Evolutionary conservation across 1,140 invertebrate species (phyloP), one percentile per base, ranked within the genome.

Genomic region (Bemisia tabaci): DNA sequence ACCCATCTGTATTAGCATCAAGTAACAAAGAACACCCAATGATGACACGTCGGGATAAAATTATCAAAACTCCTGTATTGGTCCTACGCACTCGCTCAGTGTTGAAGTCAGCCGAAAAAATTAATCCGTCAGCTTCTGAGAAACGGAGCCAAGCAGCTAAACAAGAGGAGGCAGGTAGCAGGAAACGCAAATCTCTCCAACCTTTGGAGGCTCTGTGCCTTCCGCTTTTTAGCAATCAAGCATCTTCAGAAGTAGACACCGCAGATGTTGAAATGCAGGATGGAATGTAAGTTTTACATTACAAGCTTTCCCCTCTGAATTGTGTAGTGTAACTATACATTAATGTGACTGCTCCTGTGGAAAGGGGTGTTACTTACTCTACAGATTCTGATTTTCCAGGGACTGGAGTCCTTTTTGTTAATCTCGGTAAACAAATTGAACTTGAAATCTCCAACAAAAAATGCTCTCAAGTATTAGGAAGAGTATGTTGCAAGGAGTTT

Each of bases 221-320:
- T 66, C 22, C 62, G n/a, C 65, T 61, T 59, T 66, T 25, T 59
- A 26, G 62, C 26, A 66, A 26, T 21, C 59, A 66, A 61, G 62
- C 65, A 9, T 60, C 65, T 12, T 60, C 65, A 1, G 59, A 60
- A 21, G 60, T 66, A n/a, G 59, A 66, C 39, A 64, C 21, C 12
- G 5, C 22, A 48, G 63, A 48, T 64, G 59, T n/a, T 23, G 5
- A 22, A 23, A 62, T 22, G 12, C 22, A 62, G 24, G 21, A 23
- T 12, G 12, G 33, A 26, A 63, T 58, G 48, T 66, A 71, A 67
- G 62, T 73, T 74, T 68, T 70, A 82, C 75, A 48, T 69, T 70
- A 64, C 73, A n/a, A n/a, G n/a, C n/a, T n/a, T n/a, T n/a, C n/a
- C n/a, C n/a, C n/a, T n/a, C n/a, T n/a, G n/a, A n/a, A n/a, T n/a